Evolutionary conservation across 2,113 vertebrate species (phyloP), one percentile per base, ranked within the genome.

Genomic region (Oenanthe melanoleuca): DNA sequence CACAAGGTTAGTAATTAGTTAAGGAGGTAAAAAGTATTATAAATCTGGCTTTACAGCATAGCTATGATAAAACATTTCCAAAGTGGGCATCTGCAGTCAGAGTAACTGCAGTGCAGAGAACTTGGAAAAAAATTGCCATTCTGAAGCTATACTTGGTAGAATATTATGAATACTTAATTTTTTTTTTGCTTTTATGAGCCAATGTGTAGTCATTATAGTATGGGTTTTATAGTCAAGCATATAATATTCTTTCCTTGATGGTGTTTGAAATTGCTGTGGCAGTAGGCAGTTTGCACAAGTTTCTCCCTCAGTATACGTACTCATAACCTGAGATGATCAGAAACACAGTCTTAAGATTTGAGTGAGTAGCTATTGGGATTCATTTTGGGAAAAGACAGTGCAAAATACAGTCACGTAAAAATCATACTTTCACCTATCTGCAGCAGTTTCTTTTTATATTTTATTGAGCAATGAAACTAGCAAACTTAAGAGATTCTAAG

Each of bases 1-100:
- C 99, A 15, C 99, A 99, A 99, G 99, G 99, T 99, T 94, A 82
- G 96, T 96, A 92, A 67, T 69, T 80, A 82, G 64, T 50, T 59
- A 34, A 40, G 17, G 11, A 49, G 12, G 14, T 38, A 42, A 25
- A 53, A 67, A 67, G 34, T 80, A 5, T 13, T 80, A 14, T 71
- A 65, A 64, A 49, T 66, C 34, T 50, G 8, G 1, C n/a, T 88
- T 56, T 69, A 38, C 9, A 26, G 40, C 26, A 18, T 37, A 79
- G 20, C 17, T 70, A 4, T 70, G n/a, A 40, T 72, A 72, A 89
- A 70, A 42, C 13, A 28, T 67, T 78, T 92, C 9, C 38, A 1
- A 78, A 52, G 12, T n/a, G 22, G 4, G 5, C 37, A 49, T 66
- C 47, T 53, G 49, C 45, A 64, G 4, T 59, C 13, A 56, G 20